Evolutionary conservation across 1,140 invertebrate genomes (phyloP).

Genomic region (Oscheius sp.): DNA sequence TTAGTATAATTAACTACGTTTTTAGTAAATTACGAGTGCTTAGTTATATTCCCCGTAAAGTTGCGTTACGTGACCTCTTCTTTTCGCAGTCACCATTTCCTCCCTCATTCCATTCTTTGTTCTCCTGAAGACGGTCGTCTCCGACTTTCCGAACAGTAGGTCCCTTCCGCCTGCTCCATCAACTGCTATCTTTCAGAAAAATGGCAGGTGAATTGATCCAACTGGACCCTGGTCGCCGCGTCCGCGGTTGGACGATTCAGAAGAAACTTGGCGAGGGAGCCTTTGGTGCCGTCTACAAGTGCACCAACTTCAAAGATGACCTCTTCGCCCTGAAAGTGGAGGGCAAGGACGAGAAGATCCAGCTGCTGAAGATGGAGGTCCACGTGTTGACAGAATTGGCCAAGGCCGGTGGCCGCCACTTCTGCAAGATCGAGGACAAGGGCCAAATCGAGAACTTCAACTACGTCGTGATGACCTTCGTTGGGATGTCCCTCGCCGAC

Average conservation of each 20-base stretch:
- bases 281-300: constrained; percentile 51
- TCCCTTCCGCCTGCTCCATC: too few species aligned
- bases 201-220: constrained; percentile 5
- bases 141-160: too few species aligned
- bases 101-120: too few species aligned
- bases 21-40: too few species aligned
- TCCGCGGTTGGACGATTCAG: constrained; percentile 41
- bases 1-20: too few species aligned
- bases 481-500: constrained; percentile 40
- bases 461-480: constrained; percentile 50
- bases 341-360: constrained; percentile 47
- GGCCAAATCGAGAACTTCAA: constrained; percentile 42
- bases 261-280: constrained; percentile 53
- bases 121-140: too few species aligned
- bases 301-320: constrained; percentile 34
- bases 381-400: constrained; percentile 46
- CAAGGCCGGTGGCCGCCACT: constrained; percentile 36
- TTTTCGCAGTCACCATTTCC: too few species aligned
- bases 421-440: constrained; percentile 43
- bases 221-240: not conserved
- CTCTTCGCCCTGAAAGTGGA: constrained; percentile 46
- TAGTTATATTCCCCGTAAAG: too few species aligned
- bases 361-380: constrained; percentile 52
- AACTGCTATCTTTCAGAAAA: not conserved
- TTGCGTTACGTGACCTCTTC: too few species aligned